A percentile compares a stretch with the other conserved stretches of the same genome.
phyloP scores from a whole-genome alignment of 2,888 invertebrate species.

The Schizotus pectinicornis region DNA sequence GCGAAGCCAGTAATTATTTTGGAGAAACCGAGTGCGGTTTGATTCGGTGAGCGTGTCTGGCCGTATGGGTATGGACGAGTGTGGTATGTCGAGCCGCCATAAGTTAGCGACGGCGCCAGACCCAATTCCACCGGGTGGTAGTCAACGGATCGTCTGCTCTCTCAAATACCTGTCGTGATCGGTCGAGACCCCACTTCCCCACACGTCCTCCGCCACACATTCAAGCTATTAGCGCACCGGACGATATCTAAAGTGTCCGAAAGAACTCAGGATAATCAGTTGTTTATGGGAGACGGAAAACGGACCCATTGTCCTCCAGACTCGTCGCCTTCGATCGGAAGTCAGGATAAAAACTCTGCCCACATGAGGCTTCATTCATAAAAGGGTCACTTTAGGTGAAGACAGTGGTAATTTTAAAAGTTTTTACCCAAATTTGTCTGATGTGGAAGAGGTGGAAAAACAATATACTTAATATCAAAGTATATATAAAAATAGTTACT shows the following conservation, averaged over 20 bases:
- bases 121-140: constrained; percentile 51
- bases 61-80: too few species aligned
- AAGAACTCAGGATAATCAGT: constrained; percentile 19
- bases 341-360: too few species aligned
- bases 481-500: too few species aligned
- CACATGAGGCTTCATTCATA: too few species aligned
- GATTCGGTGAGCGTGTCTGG: constrained; percentile 36
- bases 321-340: too few species aligned
- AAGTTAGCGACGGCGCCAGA: constrained; percentile 52
- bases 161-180: constrained; percentile 19
- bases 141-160: constrained; percentile 45
- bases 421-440: too few species aligned
- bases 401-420: too few species aligned
- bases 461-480: too few species aligned
- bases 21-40: constrained; percentile 29
- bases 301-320: constrained; percentile 16
- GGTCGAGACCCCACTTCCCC: constrained; percentile 35
- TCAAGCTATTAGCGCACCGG: constrained; percentile 12
- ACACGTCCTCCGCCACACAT: constrained; percentile 2
- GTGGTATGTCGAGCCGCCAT: constrained; percentile 39
- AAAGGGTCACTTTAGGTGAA: too few species aligned
- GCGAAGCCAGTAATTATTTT: constrained; percentile 34
- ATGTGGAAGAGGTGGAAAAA: too few species aligned
- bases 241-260: constrained; percentile 19
- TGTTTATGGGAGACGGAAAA: constrained; percentile 16